Conservation (phyloP, 2,797 vertebrate genomes). For the Phrynocephalus forsythii region DNA sequence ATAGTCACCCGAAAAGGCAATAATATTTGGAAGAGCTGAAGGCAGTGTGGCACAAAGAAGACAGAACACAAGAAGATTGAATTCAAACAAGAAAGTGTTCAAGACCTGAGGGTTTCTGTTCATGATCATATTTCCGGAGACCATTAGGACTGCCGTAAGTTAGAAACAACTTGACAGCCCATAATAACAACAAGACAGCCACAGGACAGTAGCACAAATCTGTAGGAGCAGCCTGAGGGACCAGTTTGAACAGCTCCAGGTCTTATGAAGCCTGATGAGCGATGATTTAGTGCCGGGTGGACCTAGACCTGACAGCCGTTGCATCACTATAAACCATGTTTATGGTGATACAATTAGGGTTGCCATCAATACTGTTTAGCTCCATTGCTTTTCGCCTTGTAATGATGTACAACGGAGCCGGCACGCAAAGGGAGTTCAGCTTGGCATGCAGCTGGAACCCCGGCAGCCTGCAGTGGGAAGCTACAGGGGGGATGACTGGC, state of each 20-base stretch:
- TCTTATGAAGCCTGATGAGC: neutral
- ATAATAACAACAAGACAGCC: neutral
- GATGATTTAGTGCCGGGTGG: conserved; percentile 66
- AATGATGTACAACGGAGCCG: neutral
- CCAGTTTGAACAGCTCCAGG: neutral
- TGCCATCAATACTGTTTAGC: conserved; percentile 43
- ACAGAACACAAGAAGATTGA: no score
- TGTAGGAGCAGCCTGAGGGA: neutral
- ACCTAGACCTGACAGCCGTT: conserved; percentile 38
- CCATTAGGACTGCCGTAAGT: no score
- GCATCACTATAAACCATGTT: conserved; percentile 65
- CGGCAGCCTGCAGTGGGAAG: no score
- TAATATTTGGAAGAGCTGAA: no score
- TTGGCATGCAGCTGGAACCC: neutral
- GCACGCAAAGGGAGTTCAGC: neutral
- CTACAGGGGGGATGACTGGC: no score
- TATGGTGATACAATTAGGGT: conserved; percentile 67
- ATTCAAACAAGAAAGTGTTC: no score
- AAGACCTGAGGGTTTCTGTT: no score
- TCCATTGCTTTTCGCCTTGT: conserved; percentile 29
- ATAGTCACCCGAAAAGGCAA: no score
- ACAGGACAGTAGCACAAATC: neutral
- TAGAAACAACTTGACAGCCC: no score
- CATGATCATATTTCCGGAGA: no score
- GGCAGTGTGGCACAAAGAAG: no score